These are phyloP conservation scores for Typhlichthys eigenmanni DNA, from an alignment of 2,797 vertebrate genomes.

Conservation along the genomic window DNA sequence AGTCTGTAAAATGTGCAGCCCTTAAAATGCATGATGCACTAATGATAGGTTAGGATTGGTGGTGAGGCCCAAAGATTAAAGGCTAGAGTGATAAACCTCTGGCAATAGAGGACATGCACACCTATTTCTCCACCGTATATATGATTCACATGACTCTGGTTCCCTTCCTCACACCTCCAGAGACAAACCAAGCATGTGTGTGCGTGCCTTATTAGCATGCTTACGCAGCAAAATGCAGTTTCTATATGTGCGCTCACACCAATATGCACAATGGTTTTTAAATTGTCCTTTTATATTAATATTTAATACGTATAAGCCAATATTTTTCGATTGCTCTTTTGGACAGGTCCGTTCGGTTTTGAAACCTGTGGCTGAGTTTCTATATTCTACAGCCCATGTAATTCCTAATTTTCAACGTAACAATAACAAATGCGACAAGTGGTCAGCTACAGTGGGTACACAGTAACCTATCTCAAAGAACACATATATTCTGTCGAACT, in stretches of 20 bases:
- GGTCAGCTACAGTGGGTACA: slow-evolving; percentile 35
- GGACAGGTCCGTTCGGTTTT: slow-evolving; percentile 29
- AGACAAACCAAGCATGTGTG: too few relatives aligned
- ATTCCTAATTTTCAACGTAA: slow-evolving; percentile 44
- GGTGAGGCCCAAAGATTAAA: slow-evolving; percentile 23
- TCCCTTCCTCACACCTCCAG: too few relatives aligned
- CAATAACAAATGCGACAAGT: slow-evolving; percentile 54
- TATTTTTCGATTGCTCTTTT: slow-evolving; percentile 24
- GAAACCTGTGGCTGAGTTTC: slow-evolving; percentile 27
- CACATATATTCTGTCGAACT: slow-evolving; percentile 33
- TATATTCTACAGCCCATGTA: slow-evolving; percentile 31
- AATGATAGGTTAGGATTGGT: slow-evolving; percentile 35
- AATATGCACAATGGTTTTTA: slow-evolving; percentile 7
- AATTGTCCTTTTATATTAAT: too few relatives aligned
- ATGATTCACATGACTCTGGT: not conserved
- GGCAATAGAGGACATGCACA: slow-evolving; percentile 10
- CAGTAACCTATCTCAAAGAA: slow-evolving; percentile 33
- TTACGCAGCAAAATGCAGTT: not conserved
- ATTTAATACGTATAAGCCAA: slow-evolving; percentile 5
- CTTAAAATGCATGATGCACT: slow-evolving; percentile 46
- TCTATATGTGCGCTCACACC: slow-evolving; percentile 1
- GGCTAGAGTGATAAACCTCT: slow-evolving; percentile 17
- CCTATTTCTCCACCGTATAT: slow-evolving; percentile 22
- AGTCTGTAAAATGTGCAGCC: slow-evolving; percentile 44
- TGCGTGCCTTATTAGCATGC: not conserved